Evolutionary conservation across 2,113 vertebrate genomes (phyloP), one percentile per base, ranked within the genome.

Genomic region (Heterochromis multidens): DNA sequence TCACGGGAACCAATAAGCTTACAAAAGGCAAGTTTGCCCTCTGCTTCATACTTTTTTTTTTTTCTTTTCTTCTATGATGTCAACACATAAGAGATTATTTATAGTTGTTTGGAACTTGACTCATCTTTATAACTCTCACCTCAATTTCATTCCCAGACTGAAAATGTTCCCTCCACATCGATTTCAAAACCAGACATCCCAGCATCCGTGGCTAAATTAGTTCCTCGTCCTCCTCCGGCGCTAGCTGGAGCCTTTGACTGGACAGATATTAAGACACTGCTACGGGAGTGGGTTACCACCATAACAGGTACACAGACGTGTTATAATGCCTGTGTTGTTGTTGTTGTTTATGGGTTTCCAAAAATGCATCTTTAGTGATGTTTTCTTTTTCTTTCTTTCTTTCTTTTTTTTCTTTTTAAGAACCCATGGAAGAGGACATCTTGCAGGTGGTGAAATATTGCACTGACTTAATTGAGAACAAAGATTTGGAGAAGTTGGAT

Each of bases 341-440:
- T 57, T 29, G 9, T 11, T 40, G 74, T 33, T 70, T 19, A 67
- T 62, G 7, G 7, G 3, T 17, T 79, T 40, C 9, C 29, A 62
- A 60, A 27, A 29, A 29, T 19, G 16, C 2, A 16, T 59, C 1
- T 33, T 62, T 84, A 63, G 62, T 37, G 84, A 59, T 92, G 17
- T 17, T 2, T 29, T 56, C 1, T 27, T 61, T 85, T 49, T 35
- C 3, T 52, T 21, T 21, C 7, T 49, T 19, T 19, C 3, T 7
- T 40, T 4, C 3, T 43, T 65, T 37, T 84, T 67, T 92, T 70
- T 27, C 17, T 43, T 63, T 35, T 83, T 62, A 91, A 99, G 98
- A 99, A 92, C 99, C 99, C 52, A 99, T 99, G 98, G 98, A 99
- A 93, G 99, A 99, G 96, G 99, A 99, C 92, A 98, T 99, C 90